Evolutionary conservation across 2,797 vertebrate species (phyloP), one percentile per base, ranked within the genome.

Genomic region (Gymnoscopelus braueri): DNA sequence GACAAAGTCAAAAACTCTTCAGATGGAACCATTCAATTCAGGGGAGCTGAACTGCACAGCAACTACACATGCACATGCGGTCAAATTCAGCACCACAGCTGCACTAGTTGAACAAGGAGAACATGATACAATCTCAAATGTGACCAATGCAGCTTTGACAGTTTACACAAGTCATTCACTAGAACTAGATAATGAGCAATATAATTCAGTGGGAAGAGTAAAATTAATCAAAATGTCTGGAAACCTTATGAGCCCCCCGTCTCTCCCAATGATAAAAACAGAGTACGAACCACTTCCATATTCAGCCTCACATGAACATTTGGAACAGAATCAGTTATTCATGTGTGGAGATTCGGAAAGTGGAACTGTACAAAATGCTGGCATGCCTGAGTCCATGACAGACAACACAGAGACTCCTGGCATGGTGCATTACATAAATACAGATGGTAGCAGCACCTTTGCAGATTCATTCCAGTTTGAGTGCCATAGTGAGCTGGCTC

Each of bases 401-500:
- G 39, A 56, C 52, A 48, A 57, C 24, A n/a, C 60, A 9, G 68
- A 14, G 24, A 48, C 50, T 2, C 53, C 60, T 1, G 47, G 60
- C 44, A 13, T 63, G 54, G 53, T 63, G 14, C 68, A 63, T 12
- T 70, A 63, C 60, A 70, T 70, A 11, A 63, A 70, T 9, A 60
- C 68, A 2, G 68, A 63, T 13, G 68, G 68, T 3, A 60, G 63
- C 15, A 63, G 62, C 60, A 63, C 53, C 5, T 70, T 70, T 8
- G 68, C 81, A 59, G 35, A 54, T 51, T 2, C 72, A 47, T 63
- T 84, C 52, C 47, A 65, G 63, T 29, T 76, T 54, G 44, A 69
- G 57, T 66, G 77, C 71, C 73, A 78, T 67, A 67, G 78, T 66
- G 29, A 70, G 70, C 73, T 14, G 72, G 75, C 63, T 44, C 39